A percentile compares a stretch with the other conserved stretches of the same genome.
These are phyloP conservation scores for Lamprotornis superbus DNA, from an alignment of 2,113 vertebrate genomes.

Conservation along the genomic window DNA sequence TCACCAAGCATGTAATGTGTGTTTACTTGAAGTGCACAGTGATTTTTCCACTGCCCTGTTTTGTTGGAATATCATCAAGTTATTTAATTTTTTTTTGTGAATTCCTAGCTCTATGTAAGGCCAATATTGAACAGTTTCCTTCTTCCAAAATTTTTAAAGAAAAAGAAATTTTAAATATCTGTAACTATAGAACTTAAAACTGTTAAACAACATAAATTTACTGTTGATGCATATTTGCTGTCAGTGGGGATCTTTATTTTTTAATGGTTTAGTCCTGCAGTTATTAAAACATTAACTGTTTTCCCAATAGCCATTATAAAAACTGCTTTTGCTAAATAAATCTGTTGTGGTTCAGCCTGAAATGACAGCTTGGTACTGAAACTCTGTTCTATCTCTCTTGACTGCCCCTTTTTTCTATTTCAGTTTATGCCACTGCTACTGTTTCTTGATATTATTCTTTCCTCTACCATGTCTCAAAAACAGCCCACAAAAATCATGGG, in stretches of 20 bases:
- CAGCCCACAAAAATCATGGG: neutral
- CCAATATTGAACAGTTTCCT: neutral
- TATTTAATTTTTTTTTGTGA: neutral
- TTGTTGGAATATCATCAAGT: neutral
- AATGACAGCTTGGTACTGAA: neutral
- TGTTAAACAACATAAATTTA: neutral
- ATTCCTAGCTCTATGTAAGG: neutral
- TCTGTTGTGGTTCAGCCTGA: neutral
- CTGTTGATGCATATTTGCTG: neutral
- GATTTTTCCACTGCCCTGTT: neutral
- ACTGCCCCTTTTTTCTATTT: neutral
- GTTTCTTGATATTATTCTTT: neutral
- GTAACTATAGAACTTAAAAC: neutral
- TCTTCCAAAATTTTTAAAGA: neutral
- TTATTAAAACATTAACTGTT: slow-evolving; percentile 23
- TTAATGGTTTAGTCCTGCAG: neutral
- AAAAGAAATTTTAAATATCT: neutral
- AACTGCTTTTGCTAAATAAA: neutral
- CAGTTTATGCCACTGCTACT: neutral
- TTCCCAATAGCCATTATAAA: neutral
- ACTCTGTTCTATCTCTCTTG: neutral
- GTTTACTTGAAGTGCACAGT: neutral
- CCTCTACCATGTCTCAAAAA: neutral
- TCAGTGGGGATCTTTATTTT: neutral
- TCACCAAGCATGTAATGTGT: neutral